Evolutionary conservation across 2,888 invertebrate genomes (phyloP).

Genomic region (Eupithecia dodoneata): DNA sequence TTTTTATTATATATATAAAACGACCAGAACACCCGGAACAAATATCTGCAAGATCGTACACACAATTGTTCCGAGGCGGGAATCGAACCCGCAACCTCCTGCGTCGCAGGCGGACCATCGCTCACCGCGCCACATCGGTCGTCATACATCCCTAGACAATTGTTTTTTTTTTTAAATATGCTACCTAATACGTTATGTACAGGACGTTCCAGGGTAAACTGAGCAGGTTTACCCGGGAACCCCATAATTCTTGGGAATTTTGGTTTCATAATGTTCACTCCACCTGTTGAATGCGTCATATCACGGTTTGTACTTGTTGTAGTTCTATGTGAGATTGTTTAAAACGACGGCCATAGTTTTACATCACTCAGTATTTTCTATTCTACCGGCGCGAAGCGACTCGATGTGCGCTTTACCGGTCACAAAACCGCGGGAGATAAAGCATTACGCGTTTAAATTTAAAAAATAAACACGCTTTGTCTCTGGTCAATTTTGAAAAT

Average conservation of each 20-base stretch:
- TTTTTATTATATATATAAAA: no score
- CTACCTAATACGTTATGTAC: background rate
- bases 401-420: conserved; percentile 7
- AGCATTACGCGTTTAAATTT: background rate
- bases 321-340: conserved; percentile 17
- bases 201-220: background rate
- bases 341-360: conserved; percentile 13
- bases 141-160: no score
- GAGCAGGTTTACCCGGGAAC: no score
- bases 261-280: background rate
- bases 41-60: no score
- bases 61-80: no score
- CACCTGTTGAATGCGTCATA: conserved; percentile 18
- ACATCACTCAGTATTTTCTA: conserved; percentile 21
- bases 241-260: background rate
- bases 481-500: background rate
- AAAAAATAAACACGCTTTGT: background rate
- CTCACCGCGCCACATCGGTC: no score
- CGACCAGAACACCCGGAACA: no score
- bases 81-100: no score
- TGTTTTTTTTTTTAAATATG: no score
- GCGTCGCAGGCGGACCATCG: no score
- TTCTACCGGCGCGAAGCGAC: background rate
- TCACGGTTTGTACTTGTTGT: conserved; percentile 11
- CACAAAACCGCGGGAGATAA: conserved; percentile 4